Evolutionary conservation across 2,113 vertebrate species (phyloP), one percentile per base, ranked within the genome.

Genomic region (Thunnus thynnus): DNA sequence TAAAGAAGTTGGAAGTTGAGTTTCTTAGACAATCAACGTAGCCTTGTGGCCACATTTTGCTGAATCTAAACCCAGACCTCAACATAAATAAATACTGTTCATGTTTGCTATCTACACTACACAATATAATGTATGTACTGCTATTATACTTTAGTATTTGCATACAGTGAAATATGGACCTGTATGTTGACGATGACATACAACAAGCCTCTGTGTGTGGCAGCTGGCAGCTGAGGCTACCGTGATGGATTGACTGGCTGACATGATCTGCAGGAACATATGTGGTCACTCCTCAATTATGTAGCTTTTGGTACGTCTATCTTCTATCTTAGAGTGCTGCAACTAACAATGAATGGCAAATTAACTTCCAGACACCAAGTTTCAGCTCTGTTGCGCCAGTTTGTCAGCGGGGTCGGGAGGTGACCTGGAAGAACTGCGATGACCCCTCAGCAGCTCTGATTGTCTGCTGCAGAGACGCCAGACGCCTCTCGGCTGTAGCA

Each of bases 221-320:
- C 46, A 25, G 27, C 17, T 7, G 17, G 17, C 62, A 16, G 25
- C 51, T 60, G 27, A 30, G 51, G 30, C 51, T 64, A 30, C 17
- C 51, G 25, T 67, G 82, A 89, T 76, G 73, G 74, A 87, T 82
- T 47, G 73, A 58, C 41, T 51, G 56, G n/a, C 46, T 83, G 55
- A 78, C 52, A 0, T 27, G 36, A 72, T 72, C 55, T 69, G 70
- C 51, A 51, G 5, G 14, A 84, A 62, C 87, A 84, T 65, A 76
- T 82, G 87, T 4, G 36, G 44, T 47, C 66, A 27, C 51, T 86
- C 73, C 48, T 51, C 66, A 67, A 10, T 62, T 4, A 41, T 13
- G 18, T 16, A 32, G 36, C 64, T 30, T 27, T 30, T 11, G 47
- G 13, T 56, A 55, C 5, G 0, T 52, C 47, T 0, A 9, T 16